Percentiles rank a stretch among this genome's conserved stretches.
These are phyloP conservation scores for Drosophila ezoana DNA, from an alignment of 2,888 invertebrate species.

Conservation along the genomic window DNA sequence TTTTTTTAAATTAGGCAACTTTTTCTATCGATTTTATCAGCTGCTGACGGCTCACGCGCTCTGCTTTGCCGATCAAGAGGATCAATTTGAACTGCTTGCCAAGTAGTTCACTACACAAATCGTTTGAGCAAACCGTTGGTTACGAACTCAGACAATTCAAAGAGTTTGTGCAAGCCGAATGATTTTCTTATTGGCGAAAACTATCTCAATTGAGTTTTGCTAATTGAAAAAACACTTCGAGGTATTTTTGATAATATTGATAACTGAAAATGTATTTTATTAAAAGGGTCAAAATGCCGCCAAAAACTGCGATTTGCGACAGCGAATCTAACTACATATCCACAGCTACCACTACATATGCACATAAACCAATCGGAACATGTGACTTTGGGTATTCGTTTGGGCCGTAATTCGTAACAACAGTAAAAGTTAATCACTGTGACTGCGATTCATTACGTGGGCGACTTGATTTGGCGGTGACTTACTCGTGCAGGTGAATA, in stretches of 20 bases:
- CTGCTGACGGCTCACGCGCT: not conserved
- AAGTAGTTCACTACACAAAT: too few species aligned
- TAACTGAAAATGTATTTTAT: too few species aligned
- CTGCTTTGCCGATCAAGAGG: not conserved
- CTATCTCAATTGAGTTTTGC: too few species aligned
- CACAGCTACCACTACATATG: not conserved
- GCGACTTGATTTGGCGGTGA: slow-evolving; percentile 63
- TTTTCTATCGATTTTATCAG: not conserved
- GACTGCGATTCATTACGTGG: slow-evolving; percentile 74
- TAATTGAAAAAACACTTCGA: not conserved
- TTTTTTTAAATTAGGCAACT: not conserved
- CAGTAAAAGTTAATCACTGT: slow-evolving; percentile 72
- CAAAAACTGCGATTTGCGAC: too few species aligned
- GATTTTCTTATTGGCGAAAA: too few species aligned
- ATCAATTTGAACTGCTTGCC: slow-evolving; percentile 11
- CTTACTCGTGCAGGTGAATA: slow-evolving; percentile 45
- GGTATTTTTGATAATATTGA: not conserved
- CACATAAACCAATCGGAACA: slow-evolving; percentile 44
- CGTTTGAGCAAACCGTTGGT: too few species aligned
- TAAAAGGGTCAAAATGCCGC: too few species aligned
- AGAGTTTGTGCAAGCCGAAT: too few species aligned
- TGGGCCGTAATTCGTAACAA: slow-evolving; percentile 43
- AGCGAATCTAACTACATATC: slow-evolving; percentile 5
- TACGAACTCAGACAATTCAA: not conserved
- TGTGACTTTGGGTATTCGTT: slow-evolving; percentile 43